Percentiles rank a stretch among this genome's conserved stretches.
Conservation (phyloP, 2,113 vertebrate species). For the Corvus hawaiiensis region DNA sequence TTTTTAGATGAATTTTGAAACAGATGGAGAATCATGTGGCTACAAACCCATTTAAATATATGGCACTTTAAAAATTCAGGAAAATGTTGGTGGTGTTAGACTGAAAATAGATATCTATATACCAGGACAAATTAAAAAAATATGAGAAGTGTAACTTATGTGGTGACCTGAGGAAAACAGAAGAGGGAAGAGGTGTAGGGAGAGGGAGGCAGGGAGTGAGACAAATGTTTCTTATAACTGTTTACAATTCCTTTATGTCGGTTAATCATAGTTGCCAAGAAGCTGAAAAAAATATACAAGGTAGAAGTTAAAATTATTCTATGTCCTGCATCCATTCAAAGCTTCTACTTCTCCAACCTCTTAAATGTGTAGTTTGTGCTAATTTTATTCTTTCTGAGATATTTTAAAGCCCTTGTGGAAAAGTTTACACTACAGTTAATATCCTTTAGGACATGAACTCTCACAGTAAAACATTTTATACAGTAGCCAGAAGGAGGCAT, state of each 20-base stretch:
- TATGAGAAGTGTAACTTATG: not conserved
- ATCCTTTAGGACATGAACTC: not conserved
- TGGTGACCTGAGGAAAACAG: not conserved
- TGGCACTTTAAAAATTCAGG: not conserved
- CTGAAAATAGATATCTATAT: not conserved
- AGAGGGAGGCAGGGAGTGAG: no score
- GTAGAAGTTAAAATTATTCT: not conserved
- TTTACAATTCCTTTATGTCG: not conserved
- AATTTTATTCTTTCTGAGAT: not conserved
- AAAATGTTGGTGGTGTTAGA: not conserved
- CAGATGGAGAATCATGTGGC: not conserved
- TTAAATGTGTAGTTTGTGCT: not conserved
- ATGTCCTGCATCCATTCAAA: not conserved
- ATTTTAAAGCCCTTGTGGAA: not conserved
- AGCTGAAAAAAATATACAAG: not conserved
- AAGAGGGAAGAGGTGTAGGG: not conserved
- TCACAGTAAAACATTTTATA: not conserved
- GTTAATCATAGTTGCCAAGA: not conserved
- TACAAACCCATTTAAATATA: not conserved
- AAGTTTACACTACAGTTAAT: not conserved
- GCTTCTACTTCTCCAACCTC: not conserved
- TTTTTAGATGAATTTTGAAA: constrained; percentile 20
- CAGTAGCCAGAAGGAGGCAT: not conserved
- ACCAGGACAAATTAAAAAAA: not conserved
- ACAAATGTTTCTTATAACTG: not conserved